phyloP scores from a whole-genome alignment of 2,888 invertebrate species.

The Mimas tiliae region DNA sequence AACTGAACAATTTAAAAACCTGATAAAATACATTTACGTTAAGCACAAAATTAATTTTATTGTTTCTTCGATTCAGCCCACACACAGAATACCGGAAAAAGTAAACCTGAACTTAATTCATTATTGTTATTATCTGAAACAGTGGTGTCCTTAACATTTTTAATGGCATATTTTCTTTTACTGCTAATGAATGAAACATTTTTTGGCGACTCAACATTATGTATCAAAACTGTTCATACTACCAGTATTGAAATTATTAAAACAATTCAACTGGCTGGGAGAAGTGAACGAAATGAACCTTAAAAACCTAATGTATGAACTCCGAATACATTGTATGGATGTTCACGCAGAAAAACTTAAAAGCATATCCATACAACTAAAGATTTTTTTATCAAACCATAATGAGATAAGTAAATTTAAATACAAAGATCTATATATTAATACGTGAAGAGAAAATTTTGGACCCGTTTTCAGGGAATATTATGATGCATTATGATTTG shows the following conservation, averaged over 20 bases:
- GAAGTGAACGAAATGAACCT: background rate
- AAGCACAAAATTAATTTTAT: conserved; percentile 20
- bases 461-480: too few species aligned
- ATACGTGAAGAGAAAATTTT: too few species aligned
- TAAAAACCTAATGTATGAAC: background rate
- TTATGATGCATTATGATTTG: too few species aligned
- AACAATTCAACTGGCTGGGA: conserved; percentile 10
- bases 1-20: conserved; percentile 1
- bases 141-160: conserved; percentile 33
- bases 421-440: too few species aligned
- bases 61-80: conserved; percentile 20
- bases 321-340: too few species aligned
- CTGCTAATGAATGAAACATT: conserved; percentile 36
- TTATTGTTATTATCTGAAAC: conserved; percentile 28
- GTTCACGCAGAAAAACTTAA: too few species aligned
- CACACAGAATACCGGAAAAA: conserved; percentile 27
- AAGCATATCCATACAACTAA: too few species aligned
- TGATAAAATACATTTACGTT: conserved; percentile 9
- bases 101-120: conserved; percentile 22
- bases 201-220: conserved; percentile 18
- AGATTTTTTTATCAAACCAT: too few species aligned
- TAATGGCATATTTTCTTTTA: conserved; percentile 38
- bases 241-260: conserved; percentile 21
- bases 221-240: background rate
- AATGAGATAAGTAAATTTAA: too few species aligned